These are phyloP conservation scores for Camponotus floridanus DNA, from an alignment of 1,140 invertebrate species.

Conservation along the genomic window DNA sequence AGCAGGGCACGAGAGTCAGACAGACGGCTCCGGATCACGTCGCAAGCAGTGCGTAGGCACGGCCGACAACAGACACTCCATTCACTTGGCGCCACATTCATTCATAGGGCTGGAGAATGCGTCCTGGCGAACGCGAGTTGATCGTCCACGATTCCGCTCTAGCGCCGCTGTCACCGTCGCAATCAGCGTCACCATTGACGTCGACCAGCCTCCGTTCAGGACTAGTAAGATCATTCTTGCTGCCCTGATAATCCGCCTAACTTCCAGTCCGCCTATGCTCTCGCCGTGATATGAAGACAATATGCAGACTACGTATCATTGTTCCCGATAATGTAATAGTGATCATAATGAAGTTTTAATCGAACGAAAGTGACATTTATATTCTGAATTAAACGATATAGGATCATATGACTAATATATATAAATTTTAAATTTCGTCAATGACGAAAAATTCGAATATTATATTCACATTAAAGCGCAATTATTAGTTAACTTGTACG, in stretches of 20 bases:
- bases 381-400: not conserved
- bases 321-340: slow-evolving; percentile 34
- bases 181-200: slow-evolving; percentile 52
- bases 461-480: not conserved
- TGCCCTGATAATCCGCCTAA: slow-evolving; percentile 30
- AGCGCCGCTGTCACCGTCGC: slow-evolving; percentile 32
- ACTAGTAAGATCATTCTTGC: slow-evolving; percentile 30
- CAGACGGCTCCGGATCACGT: slow-evolving; percentile 45
- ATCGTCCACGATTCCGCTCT: slow-evolving; percentile 19
- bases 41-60: slow-evolving; percentile 77
- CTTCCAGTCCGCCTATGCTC: slow-evolving; percentile 26
- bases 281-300: slow-evolving; percentile 12
- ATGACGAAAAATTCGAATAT: not conserved
- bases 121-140: slow-evolving; percentile 22
- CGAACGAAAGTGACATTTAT: not conserved
- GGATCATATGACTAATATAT: not conserved
- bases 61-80: slow-evolving; percentile 84
- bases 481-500: not conserved
- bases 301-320: slow-evolving; percentile 19
- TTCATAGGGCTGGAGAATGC: slow-evolving; percentile 79
- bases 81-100: slow-evolving; percentile 86
- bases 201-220: slow-evolving; percentile 14
- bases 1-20: slow-evolving; percentile 27
- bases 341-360: slow-evolving; percentile 23
- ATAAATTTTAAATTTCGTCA: not conserved